phyloP scores from a whole-genome alignment of 2,797 vertebrate genomes.

The Accipiter superciliosus region DNA sequence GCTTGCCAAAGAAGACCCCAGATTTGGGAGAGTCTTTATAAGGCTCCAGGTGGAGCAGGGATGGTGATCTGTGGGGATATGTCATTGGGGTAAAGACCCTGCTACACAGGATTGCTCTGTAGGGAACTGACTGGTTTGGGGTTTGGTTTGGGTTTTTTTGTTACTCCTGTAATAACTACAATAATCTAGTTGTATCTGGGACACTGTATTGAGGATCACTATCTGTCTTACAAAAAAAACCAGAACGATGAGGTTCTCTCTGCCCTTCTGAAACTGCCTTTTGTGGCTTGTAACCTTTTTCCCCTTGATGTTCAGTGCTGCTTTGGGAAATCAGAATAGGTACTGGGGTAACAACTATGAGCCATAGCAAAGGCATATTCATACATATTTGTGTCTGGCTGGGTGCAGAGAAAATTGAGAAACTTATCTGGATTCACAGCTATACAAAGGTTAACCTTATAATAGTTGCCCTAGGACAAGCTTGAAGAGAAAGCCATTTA shows the following conservation, averaged over 20 bases:
- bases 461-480: conserved; percentile 49
- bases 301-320: neutral
- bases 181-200: neutral
- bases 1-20: neutral
- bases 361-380: neutral
- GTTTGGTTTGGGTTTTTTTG: neutral
- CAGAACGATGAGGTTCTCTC: neutral
- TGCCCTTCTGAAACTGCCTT: neutral
- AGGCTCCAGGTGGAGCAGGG: neutral
- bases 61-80: neutral
- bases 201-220: neutral
- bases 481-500: conserved; percentile 40
- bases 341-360: neutral
- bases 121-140: neutral
- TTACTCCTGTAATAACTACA: neutral
- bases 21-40: neutral
- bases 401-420: neutral
- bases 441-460: conserved; percentile 27
- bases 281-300: neutral
- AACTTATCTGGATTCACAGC: conserved; percentile 5
- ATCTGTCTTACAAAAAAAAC: neutral
- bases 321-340: neutral
- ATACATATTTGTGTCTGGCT: neutral
- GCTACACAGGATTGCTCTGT: neutral
- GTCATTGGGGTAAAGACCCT: neutral